Evolutionary conservation across 2,888 invertebrate genomes (phyloP).

Genomic region (Drosophila mettleri): DNA sequence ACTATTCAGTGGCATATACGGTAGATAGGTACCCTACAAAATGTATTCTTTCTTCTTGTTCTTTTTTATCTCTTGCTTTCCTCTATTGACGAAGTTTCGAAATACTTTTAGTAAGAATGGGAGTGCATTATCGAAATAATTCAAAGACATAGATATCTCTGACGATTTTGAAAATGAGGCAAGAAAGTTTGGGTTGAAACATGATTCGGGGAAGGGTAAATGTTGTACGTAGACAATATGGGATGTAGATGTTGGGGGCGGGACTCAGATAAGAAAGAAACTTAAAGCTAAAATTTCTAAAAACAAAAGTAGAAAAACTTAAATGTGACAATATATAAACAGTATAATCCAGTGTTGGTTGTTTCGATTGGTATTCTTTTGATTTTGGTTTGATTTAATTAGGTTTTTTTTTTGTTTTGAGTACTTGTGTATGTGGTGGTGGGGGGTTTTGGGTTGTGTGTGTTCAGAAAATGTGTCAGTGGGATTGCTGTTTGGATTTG

Average conservation of each 20-base stretch:
- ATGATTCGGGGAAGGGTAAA: slow-evolving; percentile 26
- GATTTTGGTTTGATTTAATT: slow-evolving; percentile 54
- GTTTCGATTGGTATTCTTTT: slow-evolving; percentile 48
- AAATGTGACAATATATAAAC: slow-evolving; percentile 72
- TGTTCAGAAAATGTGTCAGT: slow-evolving; percentile 60
- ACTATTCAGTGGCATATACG: slow-evolving; percentile 59
- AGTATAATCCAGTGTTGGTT: slow-evolving; percentile 61
- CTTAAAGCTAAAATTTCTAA: slow-evolving; percentile 74
- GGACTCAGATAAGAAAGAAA: slow-evolving; percentile 51
- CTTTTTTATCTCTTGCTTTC: slow-evolving; percentile 10
- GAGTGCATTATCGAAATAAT: slow-evolving; percentile 41
- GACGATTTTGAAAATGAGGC: slow-evolving; percentile 35
- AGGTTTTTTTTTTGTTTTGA: slow-evolving; percentile 54
- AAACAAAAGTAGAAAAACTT: slow-evolving; percentile 71
- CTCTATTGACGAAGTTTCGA: slow-evolving; percentile 13
- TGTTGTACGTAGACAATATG: slow-evolving; percentile 37
- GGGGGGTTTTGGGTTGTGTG: slow-evolving; percentile 36
- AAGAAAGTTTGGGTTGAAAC: slow-evolving; percentile 43
- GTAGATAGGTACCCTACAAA: slow-evolving; percentile 50
- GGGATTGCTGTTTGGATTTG: slow-evolving; percentile 48
- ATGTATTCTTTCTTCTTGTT: slow-evolving; percentile 27
- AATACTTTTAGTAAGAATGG: slow-evolving; percentile 22
- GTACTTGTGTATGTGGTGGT: slow-evolving; percentile 64
- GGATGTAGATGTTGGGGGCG: slow-evolving; percentile 37
- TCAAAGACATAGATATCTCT: slow-evolving; percentile 14